A percentile compares a stretch with the other conserved stretches of the same genome.
Conservation (phyloP, 2,888 invertebrate species). For the Argyresthia goedartella region DNA sequence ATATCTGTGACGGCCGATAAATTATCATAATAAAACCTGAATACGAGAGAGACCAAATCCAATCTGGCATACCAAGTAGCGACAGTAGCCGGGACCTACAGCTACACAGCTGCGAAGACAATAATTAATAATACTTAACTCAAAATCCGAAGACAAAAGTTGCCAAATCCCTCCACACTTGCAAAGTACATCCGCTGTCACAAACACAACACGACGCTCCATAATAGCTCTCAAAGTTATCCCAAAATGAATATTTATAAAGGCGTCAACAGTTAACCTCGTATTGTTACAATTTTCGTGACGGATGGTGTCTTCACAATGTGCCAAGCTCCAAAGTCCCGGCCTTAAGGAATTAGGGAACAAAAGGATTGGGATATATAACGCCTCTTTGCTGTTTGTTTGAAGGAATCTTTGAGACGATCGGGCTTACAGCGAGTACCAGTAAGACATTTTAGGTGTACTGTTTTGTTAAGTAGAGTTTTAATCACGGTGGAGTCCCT, state of each 20-base stretch:
- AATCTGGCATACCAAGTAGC: too few species aligned
- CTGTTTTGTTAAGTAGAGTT: too few species aligned
- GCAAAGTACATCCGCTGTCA: slow-evolving; percentile 39
- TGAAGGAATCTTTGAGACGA: slow-evolving; percentile 37
- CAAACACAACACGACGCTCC: slow-evolving; percentile 43
- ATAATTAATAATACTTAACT: too few species aligned
- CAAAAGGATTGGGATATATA: slow-evolving; percentile 55
- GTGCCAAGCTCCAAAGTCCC: slow-evolving; percentile 30
- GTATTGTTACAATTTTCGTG: slow-evolving; percentile 65
- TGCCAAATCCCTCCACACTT: too few species aligned
- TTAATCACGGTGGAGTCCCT: too few species aligned
- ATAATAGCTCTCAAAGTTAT: slow-evolving; percentile 45
- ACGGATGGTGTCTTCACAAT: slow-evolving; percentile 63
- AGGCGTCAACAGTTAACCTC: slow-evolving; percentile 64
- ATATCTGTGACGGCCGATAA: too few species aligned
- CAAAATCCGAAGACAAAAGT: too few species aligned
- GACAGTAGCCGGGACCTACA: too few species aligned
- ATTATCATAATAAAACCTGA: too few species aligned
- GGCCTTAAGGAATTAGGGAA: slow-evolving; percentile 53
- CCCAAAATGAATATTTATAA: slow-evolving; percentile 67
- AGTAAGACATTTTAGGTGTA: background rate
- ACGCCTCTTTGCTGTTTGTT: slow-evolving; percentile 38
- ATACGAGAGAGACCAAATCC: too few species aligned
- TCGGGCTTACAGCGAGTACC: slow-evolving; percentile 22
- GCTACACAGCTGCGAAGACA: too few species aligned